phyloP scores from a whole-genome alignment of 2,113 vertebrate genomes.

The Ivindomyrus marchei region DNA sequence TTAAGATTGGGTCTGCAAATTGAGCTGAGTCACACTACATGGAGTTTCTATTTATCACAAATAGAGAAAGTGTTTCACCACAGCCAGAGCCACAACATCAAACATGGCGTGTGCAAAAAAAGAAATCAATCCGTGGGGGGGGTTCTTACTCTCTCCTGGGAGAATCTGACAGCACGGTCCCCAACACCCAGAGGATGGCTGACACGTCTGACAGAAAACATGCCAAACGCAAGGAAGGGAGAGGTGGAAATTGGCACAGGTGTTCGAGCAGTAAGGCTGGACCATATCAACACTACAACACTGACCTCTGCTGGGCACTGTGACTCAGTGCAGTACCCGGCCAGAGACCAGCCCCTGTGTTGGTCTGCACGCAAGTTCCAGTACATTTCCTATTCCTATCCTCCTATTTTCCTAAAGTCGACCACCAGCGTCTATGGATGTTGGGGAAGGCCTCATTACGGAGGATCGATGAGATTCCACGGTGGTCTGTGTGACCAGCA shows the following conservation, averaged over 20 bases:
- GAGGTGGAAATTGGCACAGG: not conserved
- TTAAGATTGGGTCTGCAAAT: not conserved
- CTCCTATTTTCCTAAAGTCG: not conserved
- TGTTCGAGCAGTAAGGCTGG: not conserved
- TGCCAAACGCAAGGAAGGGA: not conserved
- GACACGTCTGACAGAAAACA: not conserved
- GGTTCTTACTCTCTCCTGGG: not conserved
- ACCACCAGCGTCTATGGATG: not conserved
- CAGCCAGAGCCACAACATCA: not conserved
- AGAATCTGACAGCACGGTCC: not conserved
- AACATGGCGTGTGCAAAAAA: not conserved
- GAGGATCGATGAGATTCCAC: not conserved
- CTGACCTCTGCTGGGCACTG: constrained; percentile 16
- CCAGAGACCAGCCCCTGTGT: not conserved
- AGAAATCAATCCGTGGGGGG: not conserved
- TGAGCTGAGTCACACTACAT: not conserved
- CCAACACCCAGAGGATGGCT: not conserved
- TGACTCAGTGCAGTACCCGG: not conserved
- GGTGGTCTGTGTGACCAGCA: not conserved
- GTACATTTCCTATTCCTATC: not conserved
- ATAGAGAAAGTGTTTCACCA: not conserved
- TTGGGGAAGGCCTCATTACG: not conserved
- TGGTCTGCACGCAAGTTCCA: not conserved
- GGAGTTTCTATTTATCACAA: not conserved
- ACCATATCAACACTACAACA: not conserved